Percentiles rank a stretch among this genome's conserved stretches.
phyloP scores from a whole-genome alignment of 2,888 invertebrate genomes.

The Catocala sponsa region DNA sequence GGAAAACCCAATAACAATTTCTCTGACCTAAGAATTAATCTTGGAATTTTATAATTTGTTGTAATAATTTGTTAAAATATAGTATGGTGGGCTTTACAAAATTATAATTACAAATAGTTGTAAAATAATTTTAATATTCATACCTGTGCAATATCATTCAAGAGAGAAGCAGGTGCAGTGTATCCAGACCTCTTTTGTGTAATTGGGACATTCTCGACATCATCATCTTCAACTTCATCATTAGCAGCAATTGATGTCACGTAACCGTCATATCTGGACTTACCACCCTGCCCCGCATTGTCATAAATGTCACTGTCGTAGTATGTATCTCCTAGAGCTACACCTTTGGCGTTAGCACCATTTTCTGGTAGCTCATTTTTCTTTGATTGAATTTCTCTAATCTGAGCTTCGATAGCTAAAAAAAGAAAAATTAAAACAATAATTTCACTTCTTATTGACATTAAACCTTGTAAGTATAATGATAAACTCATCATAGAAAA shows the following conservation, averaged over 20 bases:
- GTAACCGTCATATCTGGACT: constrained; percentile 96
- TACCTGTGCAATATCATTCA: constrained; percentile 97
- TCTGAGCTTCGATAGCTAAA: constrained; percentile 98
- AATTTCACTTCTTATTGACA: background rate
- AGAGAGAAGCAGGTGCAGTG: constrained; percentile 95
- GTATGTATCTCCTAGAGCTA: constrained; percentile 95
- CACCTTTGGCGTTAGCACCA: constrained; percentile 91
- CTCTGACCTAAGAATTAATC: too few species aligned
- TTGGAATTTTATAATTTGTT: too few species aligned
- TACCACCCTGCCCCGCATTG: constrained; percentile 88
- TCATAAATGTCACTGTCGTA: constrained; percentile 98
- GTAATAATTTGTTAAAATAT: too few species aligned
- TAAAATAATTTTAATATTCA: background rate
- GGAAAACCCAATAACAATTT: too few species aligned
- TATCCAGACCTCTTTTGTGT: constrained; percentile 93
- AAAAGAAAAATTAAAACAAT: constrained; percentile 37
- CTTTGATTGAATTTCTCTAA: constrained; percentile 95
- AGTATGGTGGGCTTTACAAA: too few species aligned
- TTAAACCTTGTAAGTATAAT: too few species aligned
- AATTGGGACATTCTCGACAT: constrained; percentile 93
- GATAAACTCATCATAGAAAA: too few species aligned
- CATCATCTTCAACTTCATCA: constrained; percentile 98
- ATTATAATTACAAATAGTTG: too few species aligned
- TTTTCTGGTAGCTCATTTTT: constrained; percentile 92
- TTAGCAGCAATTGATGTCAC: constrained; percentile 98